Base-by-base conservation (phyloP, 2,888 invertebrate genomes). In the Bhutanitis thaidina region DNA sequence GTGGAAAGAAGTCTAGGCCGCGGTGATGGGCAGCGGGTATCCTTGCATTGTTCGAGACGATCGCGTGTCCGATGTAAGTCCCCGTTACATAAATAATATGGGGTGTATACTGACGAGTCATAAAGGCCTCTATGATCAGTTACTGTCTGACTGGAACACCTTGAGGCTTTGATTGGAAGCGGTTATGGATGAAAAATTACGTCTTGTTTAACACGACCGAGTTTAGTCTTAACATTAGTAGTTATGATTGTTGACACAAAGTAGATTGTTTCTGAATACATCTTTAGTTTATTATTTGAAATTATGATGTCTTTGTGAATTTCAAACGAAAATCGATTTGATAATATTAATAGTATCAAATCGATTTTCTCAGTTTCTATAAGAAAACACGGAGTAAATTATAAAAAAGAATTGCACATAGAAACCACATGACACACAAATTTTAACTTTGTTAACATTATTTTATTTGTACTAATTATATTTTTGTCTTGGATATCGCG, bases 1-100 rank as follows among this genome's bases (percentile, higher is more conserved):
- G 65, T 75, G 71, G 77, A 85, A 85, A 86, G 80, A 83, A 85
- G 82, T 86, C 83, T 87, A 87, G 88, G 89, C 77, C 86, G 77
- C 61, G 57, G 55, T 55, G 67, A 60, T 68, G 75, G 70, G 56
- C 60, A 58, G 9, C 20, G 20, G 15, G 67, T 79, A 83, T 87
- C 89, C 89, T 89, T 88, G 89, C 89, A 88, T 89, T 89, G 89
- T 88, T 81, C 67, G 70, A 59, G 68, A 65, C 55, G 69, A 84
- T 88, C 81, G 88, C 88, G 88, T 89, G 89, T 75, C 69, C 77
- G 81, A 69, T 81, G 71, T 79, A 77, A 82, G 87, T 85, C 87
- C 89, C 73, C 86, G 74, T 76, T 89, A 76, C 88, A 89, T 88
- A 88, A 86, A 76, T 82, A 85, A 76, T 80, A 72, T 75, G 72